These are phyloP conservation scores for Argentina silus DNA, from an alignment of 2,797 vertebrate species.

Conservation along the genomic window DNA sequence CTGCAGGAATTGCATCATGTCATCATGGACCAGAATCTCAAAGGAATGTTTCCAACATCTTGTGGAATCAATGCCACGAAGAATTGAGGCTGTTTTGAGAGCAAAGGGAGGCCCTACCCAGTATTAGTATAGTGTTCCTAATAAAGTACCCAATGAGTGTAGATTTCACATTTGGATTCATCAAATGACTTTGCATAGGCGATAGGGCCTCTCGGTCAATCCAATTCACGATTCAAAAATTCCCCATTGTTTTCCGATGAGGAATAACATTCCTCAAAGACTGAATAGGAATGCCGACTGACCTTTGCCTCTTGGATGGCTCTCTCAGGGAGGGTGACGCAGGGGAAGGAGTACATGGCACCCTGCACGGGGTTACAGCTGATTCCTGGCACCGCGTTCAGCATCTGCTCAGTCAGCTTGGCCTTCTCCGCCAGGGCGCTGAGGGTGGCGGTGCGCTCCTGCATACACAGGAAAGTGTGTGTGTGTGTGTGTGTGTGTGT, in stretches of 20 bases:
- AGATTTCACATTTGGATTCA: too few species aligned
- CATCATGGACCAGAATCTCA: too few species aligned
- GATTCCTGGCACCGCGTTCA: slow-evolving; percentile 85
- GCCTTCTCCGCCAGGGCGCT: slow-evolving; percentile 85
- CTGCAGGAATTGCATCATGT: too few species aligned
- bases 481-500: not conserved
- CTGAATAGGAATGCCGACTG: slow-evolving; percentile 22
- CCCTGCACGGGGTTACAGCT: slow-evolving; percentile 91
- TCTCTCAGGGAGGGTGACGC: slow-evolving; percentile 80
- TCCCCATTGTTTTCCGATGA: not conserved
- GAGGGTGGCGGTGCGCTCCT: slow-evolving; percentile 85
- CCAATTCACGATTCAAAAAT: not conserved
- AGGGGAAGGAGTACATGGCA: slow-evolving; percentile 91
- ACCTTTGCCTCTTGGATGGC: slow-evolving; percentile 85
- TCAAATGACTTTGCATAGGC: too few species aligned
- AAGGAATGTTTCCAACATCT: too few species aligned
- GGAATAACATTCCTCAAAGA: too few species aligned
- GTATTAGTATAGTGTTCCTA: too few species aligned
- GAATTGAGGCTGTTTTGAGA: too few species aligned
- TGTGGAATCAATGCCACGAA: too few species aligned
- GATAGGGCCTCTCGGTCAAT: too few species aligned
- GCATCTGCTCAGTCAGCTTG: slow-evolving; percentile 83
- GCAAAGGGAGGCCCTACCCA: too few species aligned
- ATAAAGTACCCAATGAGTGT: too few species aligned
- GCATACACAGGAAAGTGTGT: slow-evolving; percentile 12